Conservation (phyloP, 2,888 invertebrate species). For the Conomelus anceps region DNA sequence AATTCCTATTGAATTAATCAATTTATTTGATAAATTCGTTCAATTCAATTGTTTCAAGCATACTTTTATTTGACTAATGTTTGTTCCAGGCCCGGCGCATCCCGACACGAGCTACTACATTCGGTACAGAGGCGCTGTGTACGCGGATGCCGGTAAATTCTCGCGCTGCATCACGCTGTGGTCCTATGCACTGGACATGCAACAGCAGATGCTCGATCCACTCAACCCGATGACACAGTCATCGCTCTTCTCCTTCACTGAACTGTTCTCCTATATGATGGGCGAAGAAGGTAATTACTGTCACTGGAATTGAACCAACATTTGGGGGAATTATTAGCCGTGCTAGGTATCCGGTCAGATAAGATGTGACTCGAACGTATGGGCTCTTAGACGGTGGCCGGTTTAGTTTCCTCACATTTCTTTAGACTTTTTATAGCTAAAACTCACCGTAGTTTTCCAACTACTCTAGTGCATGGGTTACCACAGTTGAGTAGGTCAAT, state of each 20-base stretch:
- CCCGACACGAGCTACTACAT: slow-evolving; percentile 96
- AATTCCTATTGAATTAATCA: no score
- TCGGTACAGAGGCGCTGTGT: slow-evolving; percentile 75
- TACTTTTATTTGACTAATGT: not conserved
- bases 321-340: no score
- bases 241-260: slow-evolving; percentile 88
- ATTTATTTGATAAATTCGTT: no score
- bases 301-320: no score
- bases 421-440: no score
- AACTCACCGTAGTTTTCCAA: no score
- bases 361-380: no score
- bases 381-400: no score
- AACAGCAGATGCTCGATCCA: slow-evolving; percentile 85
- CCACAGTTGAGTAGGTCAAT: no score
- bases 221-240: slow-evolving; percentile 93
- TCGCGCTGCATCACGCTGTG: slow-evolving; percentile 82
- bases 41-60: not conserved
- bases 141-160: slow-evolving; percentile 92
- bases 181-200: slow-evolving; percentile 96
- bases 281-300: slow-evolving; percentile 76
- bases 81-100: slow-evolving; percentile 67
- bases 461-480: no score
- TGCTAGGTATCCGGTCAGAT: no score
- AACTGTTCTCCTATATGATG: slow-evolving; percentile 91
- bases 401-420: no score